phyloP scores from a whole-genome alignment of 2,797 vertebrate genomes.

The Lithobates sylvaticus region DNA sequence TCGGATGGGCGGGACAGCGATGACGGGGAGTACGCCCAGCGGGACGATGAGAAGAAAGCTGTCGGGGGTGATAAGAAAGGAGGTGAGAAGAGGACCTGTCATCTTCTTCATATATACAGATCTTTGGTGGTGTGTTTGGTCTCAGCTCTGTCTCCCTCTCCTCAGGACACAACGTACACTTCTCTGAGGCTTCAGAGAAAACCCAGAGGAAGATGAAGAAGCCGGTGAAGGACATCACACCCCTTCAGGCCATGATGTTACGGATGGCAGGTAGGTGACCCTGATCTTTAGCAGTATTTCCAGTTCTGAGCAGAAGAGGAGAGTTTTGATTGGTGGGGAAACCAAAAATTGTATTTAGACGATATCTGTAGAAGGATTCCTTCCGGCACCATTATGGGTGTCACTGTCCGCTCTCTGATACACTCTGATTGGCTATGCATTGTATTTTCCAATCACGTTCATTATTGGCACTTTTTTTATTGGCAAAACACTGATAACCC shows the following conservation, averaged over 20 bases:
- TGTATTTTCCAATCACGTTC: too few species aligned
- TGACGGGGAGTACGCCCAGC: conserved; percentile 78
- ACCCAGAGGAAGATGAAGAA: conserved; percentile 83
- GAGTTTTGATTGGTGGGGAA: too few species aligned
- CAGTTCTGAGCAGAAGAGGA: too few species aligned
- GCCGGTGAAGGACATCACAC: conserved; percentile 94
- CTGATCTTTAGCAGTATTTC: too few species aligned
- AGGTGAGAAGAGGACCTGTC: conserved; percentile 64
- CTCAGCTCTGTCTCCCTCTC: not conserved
- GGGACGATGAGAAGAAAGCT: conserved; percentile 79
- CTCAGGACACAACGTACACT: conserved; percentile 91
- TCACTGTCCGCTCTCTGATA: too few species aligned
- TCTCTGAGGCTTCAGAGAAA: conserved; percentile 88
- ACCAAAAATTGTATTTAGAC: too few species aligned
- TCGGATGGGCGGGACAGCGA: conserved; percentile 79
- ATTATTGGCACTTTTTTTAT: too few species aligned
- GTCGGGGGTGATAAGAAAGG: conserved; percentile 77
- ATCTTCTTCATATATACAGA: too few species aligned
- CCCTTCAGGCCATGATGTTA: conserved; percentile 98
- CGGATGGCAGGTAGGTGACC: conserved; percentile 91
- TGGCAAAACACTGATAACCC: too few species aligned
- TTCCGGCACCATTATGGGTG: too few species aligned
- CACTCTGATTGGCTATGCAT: too few species aligned
- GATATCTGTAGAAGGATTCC: too few species aligned
- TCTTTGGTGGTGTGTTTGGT: not conserved